phyloP scores from a whole-genome alignment of 2,113 vertebrate species.

The Grammomys surdaster region DNA sequence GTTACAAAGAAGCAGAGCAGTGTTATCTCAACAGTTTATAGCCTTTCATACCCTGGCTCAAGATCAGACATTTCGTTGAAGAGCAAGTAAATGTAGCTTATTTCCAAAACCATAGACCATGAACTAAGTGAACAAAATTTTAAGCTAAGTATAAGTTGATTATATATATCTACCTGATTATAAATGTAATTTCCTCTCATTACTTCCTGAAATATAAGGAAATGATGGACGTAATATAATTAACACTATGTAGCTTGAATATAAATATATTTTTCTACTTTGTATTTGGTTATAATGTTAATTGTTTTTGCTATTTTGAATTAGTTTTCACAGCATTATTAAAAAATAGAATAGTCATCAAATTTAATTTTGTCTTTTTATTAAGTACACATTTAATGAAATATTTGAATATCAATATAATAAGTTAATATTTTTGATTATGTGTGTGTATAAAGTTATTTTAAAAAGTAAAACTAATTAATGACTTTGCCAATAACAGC shows the following conservation, averaged over 20 bases:
- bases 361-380: neutral
- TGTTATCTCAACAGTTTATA: neutral
- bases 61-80: neutral
- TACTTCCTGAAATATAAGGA: neutral
- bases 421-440: neutral
- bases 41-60: neutral
- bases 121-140: neutral
- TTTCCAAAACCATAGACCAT: neutral
- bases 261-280: neutral
- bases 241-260: neutral
- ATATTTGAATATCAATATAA: neutral
- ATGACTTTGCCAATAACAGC: neutral
- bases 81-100: neutral
- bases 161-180: neutral
- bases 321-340: neutral
- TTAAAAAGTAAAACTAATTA: neutral
- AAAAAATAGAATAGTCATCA: neutral
- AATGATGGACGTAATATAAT: neutral
- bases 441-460: no score
- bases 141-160: neutral
- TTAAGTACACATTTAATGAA: neutral
- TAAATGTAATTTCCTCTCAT: neutral
- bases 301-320: neutral
- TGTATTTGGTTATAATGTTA: neutral
- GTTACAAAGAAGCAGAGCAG: neutral